Conservation (phyloP, 2,113 vertebrate genomes). For the Ageneiosus marmoratus region DNA sequence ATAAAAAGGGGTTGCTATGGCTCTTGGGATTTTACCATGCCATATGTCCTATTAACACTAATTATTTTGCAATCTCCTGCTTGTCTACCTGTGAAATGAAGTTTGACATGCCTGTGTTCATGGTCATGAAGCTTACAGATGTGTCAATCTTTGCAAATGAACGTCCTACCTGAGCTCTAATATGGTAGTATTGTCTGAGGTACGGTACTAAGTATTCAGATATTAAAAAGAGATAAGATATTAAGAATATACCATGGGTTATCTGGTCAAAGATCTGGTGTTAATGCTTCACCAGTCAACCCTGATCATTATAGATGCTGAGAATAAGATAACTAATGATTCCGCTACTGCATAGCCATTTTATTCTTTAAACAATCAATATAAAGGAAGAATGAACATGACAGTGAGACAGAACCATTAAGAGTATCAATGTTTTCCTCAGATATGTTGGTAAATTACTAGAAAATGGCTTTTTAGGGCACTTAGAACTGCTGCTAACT, state of each 20-base stretch:
- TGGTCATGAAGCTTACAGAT: constrained; percentile 52
- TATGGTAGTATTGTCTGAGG: neutral
- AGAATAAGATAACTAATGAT: neutral
- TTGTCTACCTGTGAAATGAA: constrained; percentile 80
- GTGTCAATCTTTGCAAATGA: constrained; percentile 31
- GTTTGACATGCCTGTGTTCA: constrained; percentile 77
- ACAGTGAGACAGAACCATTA: neutral
- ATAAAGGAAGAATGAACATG: neutral
- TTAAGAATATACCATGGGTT: neutral
- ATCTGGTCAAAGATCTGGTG: neutral
- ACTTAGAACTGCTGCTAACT: neutral
- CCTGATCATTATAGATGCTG: neutral
- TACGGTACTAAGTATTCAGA: neutral
- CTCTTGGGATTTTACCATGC: constrained; percentile 55
- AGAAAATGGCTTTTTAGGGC: neutral
- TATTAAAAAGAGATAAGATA: neutral
- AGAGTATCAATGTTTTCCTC: neutral
- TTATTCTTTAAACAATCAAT: neutral
- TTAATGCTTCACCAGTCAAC: neutral
- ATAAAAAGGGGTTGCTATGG: constrained; percentile 44
- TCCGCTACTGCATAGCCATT: neutral
- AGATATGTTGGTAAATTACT: neutral
- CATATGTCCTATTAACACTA: constrained; percentile 78
- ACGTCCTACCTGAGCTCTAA: constrained; percentile 1
- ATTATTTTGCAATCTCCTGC: constrained; percentile 75